A percentile compares a stretch with the other conserved stretches of the same genome.
Evolutionary conservation across 1,140 invertebrate genomes (phyloP).

Genomic region (Drosophila sechellia): DNA sequence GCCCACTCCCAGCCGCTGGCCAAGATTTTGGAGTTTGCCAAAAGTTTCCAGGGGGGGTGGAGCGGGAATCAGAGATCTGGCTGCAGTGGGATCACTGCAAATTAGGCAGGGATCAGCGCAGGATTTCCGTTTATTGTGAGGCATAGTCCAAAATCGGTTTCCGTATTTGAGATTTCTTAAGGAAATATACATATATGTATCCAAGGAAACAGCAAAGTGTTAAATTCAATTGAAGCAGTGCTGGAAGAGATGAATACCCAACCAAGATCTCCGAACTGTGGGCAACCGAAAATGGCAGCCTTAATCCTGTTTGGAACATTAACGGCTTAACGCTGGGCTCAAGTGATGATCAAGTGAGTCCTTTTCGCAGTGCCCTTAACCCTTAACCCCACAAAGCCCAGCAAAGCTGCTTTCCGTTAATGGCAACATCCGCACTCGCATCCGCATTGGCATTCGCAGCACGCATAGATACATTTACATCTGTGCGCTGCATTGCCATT

Average conservation of each 20-base stretch:
- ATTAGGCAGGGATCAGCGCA: slow-evolving; percentile 2
- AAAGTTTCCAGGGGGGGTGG: slow-evolving; percentile 19
- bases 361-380: slow-evolving; percentile 15
- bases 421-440: background rate
- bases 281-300: background rate
- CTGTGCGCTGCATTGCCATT: background rate
- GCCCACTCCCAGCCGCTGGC: slow-evolving; percentile 3
- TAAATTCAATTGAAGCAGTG: too few relatives aligned
- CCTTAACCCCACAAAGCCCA: slow-evolving; percentile 42
- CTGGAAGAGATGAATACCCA: too few relatives aligned
- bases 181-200: background rate
- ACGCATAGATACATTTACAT: slow-evolving; percentile 15
- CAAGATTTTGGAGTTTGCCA: slow-evolving; percentile 42
- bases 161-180: too few relatives aligned
- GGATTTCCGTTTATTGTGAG: background rate
- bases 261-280: background rate
- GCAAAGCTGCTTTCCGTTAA: slow-evolving; percentile 11
- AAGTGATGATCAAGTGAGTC: slow-evolving; percentile 16
- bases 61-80: background rate
- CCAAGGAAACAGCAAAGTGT: too few relatives aligned
- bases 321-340: slow-evolving; percentile 22
- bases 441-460: slow-evolving; percentile 5
- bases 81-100: slow-evolving; percentile 8
- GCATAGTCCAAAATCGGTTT: background rate
- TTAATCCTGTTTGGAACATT: slow-evolving; percentile 21